Base-by-base conservation (phyloP, 2,888 invertebrate species). In the Diplolepis rosae region DNA sequence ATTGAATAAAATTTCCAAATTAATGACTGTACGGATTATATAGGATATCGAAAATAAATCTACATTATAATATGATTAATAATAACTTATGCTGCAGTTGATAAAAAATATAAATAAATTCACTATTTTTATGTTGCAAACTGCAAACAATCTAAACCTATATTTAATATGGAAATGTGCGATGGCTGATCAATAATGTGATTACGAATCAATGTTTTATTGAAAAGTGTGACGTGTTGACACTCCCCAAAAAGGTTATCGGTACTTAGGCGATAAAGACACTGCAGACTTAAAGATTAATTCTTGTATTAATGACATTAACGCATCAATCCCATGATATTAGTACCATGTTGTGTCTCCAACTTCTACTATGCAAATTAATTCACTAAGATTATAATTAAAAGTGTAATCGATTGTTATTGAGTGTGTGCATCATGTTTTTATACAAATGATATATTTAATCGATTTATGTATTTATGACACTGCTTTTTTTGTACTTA, bases 241-340 rank as follows among this genome's bases (percentile, higher is more conserved):
- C 61, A 68, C 27, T 65, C 66, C 56, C 71, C 70, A 71, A n/a
- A 54, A 75, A 73, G 81, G 80, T 81, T 79, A 81, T 80, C 80
- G 65, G 61, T 52, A 69, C 71, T 24, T 22, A 67, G 66, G 69
- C 69, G 75, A 77, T 75, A 72, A 61, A 71, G 69, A 42, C 71
- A 73, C 69, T n/a, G 66, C 65, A 65, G 67, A 73, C 65, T 72
- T n/a, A 61, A 30, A 61, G 61, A 27, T 24, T 61, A 39, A 56
- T 32, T 13, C n/a, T 35, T 39, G 35, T n/a, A 39, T 56, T 56
- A 56, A 56, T 39, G 24, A 15, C 39, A 13, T 52, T 24, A 67
- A 52, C 15, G 9, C 76, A 77, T 79, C 79, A 70, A 75, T 80
- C 78, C 73, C 76, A 79, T 68, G 71, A 76, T 74, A 39, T 65